Base-by-base conservation (phyloP, 2,888 invertebrate species). In the Smittia aterrima region DNA sequence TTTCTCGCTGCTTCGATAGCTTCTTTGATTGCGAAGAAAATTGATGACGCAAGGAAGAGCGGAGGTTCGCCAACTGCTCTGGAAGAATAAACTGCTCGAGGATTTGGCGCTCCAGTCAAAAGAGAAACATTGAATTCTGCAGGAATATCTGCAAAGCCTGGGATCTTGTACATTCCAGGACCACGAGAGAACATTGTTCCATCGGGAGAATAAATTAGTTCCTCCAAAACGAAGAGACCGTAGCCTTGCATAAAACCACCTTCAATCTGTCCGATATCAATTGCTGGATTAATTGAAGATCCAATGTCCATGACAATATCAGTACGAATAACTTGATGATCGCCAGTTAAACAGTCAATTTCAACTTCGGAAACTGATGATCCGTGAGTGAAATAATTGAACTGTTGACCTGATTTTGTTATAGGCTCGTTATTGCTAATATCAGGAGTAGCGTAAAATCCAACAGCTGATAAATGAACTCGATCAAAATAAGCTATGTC, bases 241-340 rank as follows among this genome's bases (percentile, higher is more conserved):
- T 96, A 95, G 0, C 98, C 98, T 86, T 97, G 96, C 80, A 95
- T 87, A 79, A 96, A 98, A 0, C 87, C 98, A 1, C 98, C 98
- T 84, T 98, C 98, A 16, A 98, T 91, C 85, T 98, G 98, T 0
- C 97, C 98, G 78, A 98, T 92, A 79, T 98, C 98, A 77, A 98
- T 95, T 1, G 97, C 96, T 1, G 98, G 98, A 83, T 98, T 98
- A 74, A 98, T 84, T 82, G 96, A 96, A 78, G 93, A 90, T 0
- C 97, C 97, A 77, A 98, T 86, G 84, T 98, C 98, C 97, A 98
- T 97, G 0, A 98, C 96, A 78, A 98, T 96, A 79, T 98, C 96
- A 0, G 93, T 92, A 79, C 92, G 87, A 40, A 95, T 82, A 1
- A 96, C 90, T 84, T 91, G 89, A 82, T 97, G 96, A 80, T 97